phyloP scores from a whole-genome alignment of 2,113 vertebrate genomes.

The Fregetta grallaria region DNA sequence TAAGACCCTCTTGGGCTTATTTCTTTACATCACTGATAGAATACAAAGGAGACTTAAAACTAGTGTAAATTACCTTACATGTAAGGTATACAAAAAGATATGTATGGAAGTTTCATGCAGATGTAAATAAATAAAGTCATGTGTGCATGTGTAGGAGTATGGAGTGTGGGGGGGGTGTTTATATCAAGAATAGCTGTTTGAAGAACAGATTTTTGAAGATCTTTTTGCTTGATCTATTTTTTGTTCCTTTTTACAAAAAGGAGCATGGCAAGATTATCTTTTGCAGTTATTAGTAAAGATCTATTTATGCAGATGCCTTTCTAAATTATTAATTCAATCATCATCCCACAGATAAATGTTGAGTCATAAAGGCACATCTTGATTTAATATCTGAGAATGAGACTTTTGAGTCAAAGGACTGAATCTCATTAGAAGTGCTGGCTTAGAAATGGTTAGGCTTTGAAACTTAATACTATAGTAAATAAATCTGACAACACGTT shows the following conservation, averaged over 20 bases:
- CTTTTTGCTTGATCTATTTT: not conserved
- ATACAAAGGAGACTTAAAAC: not conserved
- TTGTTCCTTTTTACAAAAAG: not conserved
- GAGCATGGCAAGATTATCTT: not conserved
- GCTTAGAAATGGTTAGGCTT: slow-evolving; percentile 60
- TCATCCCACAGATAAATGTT: slow-evolving; percentile 61
- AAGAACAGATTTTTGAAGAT: not conserved
- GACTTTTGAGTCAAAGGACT: slow-evolving; percentile 62
- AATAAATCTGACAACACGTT: slow-evolving; percentile 70
- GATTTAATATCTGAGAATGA: slow-evolving; percentile 70
- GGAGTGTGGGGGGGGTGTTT: no score
- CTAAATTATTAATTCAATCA: slow-evolving; percentile 68
- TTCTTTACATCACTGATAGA: not conserved
- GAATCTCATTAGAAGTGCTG: slow-evolving; percentile 56
- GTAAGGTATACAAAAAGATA: not conserved
- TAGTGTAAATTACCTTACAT: not conserved
- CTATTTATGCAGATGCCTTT: slow-evolving; percentile 58
- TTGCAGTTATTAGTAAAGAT: slow-evolving; percentile 51
- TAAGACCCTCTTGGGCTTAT: not conserved
- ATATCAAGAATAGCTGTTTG: not conserved
- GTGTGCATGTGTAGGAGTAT: not conserved
- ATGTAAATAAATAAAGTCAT: not conserved
- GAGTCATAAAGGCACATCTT: slow-evolving; percentile 64
- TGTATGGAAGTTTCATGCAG: not conserved
- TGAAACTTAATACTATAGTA: slow-evolving; percentile 68